Evolutionary conservation across 2,113 vertebrate genomes (phyloP).

Genomic region (Sapajus apella): DNA sequence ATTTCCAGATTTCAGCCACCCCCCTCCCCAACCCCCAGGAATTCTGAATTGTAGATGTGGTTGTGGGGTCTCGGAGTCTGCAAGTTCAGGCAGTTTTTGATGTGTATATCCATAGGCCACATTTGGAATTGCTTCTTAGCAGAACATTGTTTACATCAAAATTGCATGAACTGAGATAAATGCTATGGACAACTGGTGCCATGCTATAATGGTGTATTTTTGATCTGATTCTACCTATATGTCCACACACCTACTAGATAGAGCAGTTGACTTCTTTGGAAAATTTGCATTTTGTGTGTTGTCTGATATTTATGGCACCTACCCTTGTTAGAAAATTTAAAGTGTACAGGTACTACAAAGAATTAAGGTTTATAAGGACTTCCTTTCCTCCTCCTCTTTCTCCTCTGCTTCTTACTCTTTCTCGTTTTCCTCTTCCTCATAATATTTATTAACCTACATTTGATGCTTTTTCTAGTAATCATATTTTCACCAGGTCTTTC

Average conservation of each 20-base stretch:
- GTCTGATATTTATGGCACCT: not conserved
- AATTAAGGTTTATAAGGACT: not conserved
- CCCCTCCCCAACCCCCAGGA: rapidly evolving
- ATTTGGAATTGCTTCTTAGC: not conserved
- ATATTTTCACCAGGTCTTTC: not conserved
- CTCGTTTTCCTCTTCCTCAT: not conserved
- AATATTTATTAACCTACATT: not conserved
- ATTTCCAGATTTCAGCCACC: not conserved
- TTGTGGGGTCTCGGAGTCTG: not conserved
- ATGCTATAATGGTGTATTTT: not conserved
- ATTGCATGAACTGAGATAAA: not conserved
- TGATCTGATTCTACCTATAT: not conserved
- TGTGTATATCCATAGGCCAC: not conserved
- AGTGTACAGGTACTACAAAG: not conserved
- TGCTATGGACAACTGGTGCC: not conserved
- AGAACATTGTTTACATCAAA: not conserved
- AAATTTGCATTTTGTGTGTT: not conserved
- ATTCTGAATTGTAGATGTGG: not conserved
- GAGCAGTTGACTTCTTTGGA: not conserved
- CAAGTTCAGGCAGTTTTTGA: not conserved
- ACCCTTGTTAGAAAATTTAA: not conserved
- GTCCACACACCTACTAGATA: not conserved
- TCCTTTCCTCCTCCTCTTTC: not conserved
- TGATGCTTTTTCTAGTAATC: not conserved
- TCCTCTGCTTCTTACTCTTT: not conserved